These are phyloP conservation scores for Frieseomelitta varia DNA, from an alignment of 1,140 invertebrate species.

Conservation along the genomic window DNA sequence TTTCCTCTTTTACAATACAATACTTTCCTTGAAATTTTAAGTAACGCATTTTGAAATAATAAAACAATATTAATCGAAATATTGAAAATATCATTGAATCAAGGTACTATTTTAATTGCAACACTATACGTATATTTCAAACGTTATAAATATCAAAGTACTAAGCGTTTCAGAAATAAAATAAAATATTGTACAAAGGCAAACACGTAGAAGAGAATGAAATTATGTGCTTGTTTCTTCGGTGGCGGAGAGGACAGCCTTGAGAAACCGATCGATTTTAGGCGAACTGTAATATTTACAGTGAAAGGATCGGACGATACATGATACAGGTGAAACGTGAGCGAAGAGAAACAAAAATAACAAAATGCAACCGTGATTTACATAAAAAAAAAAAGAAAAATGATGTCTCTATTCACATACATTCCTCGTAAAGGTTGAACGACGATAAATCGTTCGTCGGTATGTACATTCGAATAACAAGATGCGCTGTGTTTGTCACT, in stretches of 20 bases:
- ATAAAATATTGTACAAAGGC: neutral
- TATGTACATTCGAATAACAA: conserved; percentile 54
- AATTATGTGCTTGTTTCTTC: neutral
- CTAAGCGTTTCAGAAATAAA: neutral
- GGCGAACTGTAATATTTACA: conserved; percentile 44
- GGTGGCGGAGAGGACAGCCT: neutral
- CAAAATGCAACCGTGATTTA: conserved; percentile 75
- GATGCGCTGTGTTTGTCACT: conserved; percentile 57
- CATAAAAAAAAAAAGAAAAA: conserved; percentile 63
- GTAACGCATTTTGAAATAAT: no score
- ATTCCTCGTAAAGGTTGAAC: conserved; percentile 52
- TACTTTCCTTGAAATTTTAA: no score
- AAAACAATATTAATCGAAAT: no score
- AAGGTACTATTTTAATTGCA: neutral
- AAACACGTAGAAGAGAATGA: neutral
- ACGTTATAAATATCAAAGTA: neutral
- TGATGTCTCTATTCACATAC: conserved; percentile 78
- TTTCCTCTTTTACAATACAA: neutral
- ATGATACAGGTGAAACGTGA: conserved; percentile 50
- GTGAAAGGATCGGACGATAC: conserved; percentile 1
- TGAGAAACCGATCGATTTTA: conserved; percentile 4
- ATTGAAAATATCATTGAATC: no score
- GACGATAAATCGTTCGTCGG: conserved; percentile 52
- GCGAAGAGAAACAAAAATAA: conserved; percentile 71
- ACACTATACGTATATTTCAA: neutral